Base-by-base conservation (phyloP, 1,140 invertebrate genomes). In the Proctacanthus coquilletti region DNA sequence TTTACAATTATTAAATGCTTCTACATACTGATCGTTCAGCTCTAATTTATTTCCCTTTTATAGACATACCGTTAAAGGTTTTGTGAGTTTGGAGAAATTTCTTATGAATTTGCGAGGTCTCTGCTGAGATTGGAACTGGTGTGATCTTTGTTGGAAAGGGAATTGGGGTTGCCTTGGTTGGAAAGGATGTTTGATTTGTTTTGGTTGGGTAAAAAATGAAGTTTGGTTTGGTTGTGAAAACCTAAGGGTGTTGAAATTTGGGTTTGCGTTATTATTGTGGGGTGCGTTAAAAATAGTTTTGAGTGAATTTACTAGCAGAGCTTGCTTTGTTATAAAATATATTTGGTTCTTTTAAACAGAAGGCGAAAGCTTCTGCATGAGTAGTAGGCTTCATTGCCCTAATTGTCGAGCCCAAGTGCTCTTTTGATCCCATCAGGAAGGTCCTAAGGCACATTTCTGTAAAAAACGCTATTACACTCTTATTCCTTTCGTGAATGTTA, bases 1-100 rank as follows among this genome's bases (percentile, higher is more conserved):
- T 49, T 52, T 60, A 18, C 58, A 44, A n/a, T n/a, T 38, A 36
- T 44, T 13, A 42, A 52, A 52, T 18, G 46, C 34, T 1, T 45
- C 39, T 39, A 45, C 3, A 23, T 45, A 47, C 20, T 45, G 30
- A 13, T 42, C 18, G 14, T 34, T 38, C 46, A 48, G 50, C 11
- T 39, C 17, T 40, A 53, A 47, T 13, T 37, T 33, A 47, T 47
- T 50, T 5, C 36, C 15, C 39, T 48, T 47, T 32, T 13, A 17
- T 18, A 11, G 17, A 42, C 44, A 32, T 45, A 50, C 51, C 19
- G 39, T 42, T 38, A 39, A 38, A 17, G 52, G 35, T 38, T 46
- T 46, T 40, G 47, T 53, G 20, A 51, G 33, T 38, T 13, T 46
- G n/a, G n/a, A 45, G 42, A 51, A 54, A 38, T 44, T 21, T 18